phyloP scores from a whole-genome alignment of 2,888 invertebrate genomes.

The Hydriomena furcata region DNA sequence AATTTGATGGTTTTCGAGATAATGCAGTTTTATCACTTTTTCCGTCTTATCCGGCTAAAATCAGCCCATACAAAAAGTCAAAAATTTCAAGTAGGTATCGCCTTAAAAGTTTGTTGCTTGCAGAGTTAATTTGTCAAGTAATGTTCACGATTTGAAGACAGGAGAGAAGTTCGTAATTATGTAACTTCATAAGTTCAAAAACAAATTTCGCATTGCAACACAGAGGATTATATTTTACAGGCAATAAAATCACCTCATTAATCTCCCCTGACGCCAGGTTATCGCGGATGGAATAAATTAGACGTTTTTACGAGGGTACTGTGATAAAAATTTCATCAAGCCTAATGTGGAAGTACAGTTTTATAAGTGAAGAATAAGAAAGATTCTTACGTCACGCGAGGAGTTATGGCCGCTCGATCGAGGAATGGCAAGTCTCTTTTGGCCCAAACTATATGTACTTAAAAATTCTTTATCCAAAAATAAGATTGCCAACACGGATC shows the following conservation, averaged over 20 bases:
- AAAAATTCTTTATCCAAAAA: too few species aligned
- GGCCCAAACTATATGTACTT: too few species aligned
- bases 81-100: too few species aligned
- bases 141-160: too few species aligned
- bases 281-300: conserved; percentile 33
- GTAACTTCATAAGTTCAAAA: conserved; percentile 8
- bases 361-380: conserved; percentile 8
- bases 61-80: too few species aligned
- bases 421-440: neutral
- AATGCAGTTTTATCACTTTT: too few species aligned
- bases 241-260: conserved; percentile 29
- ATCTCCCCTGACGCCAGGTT: conserved; percentile 29
- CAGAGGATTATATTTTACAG: conserved; percentile 19
- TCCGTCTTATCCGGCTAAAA: too few species aligned
- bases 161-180: neutral
- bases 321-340: conserved; percentile 28
- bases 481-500: too few species aligned
- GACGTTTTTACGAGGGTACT: conserved; percentile 25
- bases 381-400: conserved; percentile 7
- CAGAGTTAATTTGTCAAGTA: too few species aligned
- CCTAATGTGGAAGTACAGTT: conserved; percentile 15
- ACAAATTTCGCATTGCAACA: conserved; percentile 20
- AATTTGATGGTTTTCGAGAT: too few species aligned
- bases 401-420: neutral
- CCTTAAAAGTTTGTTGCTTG: too few species aligned